phyloP scores from a whole-genome alignment of 2,113 vertebrate genomes.

The Centropus bengalensis region DNA sequence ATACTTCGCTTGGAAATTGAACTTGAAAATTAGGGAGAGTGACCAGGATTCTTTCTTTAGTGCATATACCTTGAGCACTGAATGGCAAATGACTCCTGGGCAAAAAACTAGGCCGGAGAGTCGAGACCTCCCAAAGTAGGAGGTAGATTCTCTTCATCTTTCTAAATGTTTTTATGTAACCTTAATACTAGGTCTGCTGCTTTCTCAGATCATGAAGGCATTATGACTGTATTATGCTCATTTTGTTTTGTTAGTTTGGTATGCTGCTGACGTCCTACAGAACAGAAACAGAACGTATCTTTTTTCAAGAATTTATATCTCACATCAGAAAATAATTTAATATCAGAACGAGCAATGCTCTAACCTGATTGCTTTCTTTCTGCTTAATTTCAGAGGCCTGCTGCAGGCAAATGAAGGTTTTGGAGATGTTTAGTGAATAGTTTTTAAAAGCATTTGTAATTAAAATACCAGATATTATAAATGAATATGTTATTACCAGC shows the following conservation, averaged over 20 bases:
- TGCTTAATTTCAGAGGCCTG: background rate
- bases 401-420: background rate
- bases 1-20: background rate
- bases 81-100: background rate
- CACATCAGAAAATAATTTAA: background rate
- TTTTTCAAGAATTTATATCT: background rate
- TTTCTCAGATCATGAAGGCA: background rate
- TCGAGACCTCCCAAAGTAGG: background rate
- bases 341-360: background rate
- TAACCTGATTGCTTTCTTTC: background rate
- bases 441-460: background rate
- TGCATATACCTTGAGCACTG: background rate
- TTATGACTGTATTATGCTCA: background rate
- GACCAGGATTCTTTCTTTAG: background rate
- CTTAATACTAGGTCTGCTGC: background rate
- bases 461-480: background rate
- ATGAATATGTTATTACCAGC: background rate
- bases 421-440: background rate
- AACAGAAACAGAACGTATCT: background rate
- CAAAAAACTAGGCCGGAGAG: background rate
- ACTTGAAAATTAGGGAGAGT: background rate
- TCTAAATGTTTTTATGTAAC: background rate
- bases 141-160: background rate
- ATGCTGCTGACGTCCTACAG: background rate
- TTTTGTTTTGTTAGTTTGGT: background rate